These are phyloP conservation scores for Camptogramma bilineatum DNA, from an alignment of 2,888 invertebrate species.

Conservation along the genomic window DNA sequence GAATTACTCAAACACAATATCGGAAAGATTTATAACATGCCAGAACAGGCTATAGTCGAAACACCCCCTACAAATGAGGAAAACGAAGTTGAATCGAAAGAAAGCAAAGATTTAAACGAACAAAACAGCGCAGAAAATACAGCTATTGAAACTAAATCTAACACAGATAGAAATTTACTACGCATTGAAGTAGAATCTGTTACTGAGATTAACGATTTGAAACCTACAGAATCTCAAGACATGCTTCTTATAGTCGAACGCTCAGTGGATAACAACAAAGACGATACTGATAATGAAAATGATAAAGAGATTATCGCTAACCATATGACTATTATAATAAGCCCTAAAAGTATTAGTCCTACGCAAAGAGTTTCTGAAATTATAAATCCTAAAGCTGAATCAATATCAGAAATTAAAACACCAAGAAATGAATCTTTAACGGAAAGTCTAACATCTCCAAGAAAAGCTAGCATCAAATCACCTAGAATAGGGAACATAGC, in stretches of 20 bases:
- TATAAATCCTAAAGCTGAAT: conserved; percentile 7
- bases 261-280: conserved; percentile 47
- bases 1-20: conserved; percentile 61
- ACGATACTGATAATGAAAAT: conserved; percentile 38
- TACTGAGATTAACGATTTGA: conserved; percentile 50
- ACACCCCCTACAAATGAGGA: conserved; percentile 13
- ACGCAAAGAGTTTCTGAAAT: neutral
- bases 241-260: conserved; percentile 61
- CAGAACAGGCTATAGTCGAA: conserved; percentile 35
- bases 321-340: conserved; percentile 63
- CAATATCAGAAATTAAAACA: neutral
- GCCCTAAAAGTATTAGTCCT: conserved; percentile 51
- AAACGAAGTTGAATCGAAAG: conserved; percentile 10
- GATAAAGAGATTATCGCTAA: conserved; percentile 44
- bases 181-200: conserved; percentile 61
- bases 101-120: conserved; percentile 3
- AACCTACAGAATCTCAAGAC: conserved; percentile 48
- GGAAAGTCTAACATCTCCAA: conserved; percentile 8
- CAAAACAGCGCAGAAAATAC: neutral
- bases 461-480: conserved; percentile 7
- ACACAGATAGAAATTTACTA: conserved; percentile 50
- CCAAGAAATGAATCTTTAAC: conserved; percentile 10
- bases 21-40: conserved; percentile 56
- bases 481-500: neutral
- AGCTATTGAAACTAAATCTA: conserved; percentile 3